phyloP scores from a whole-genome alignment of 1,140 invertebrate species.

The Pentalonia nigronervosa region DNA sequence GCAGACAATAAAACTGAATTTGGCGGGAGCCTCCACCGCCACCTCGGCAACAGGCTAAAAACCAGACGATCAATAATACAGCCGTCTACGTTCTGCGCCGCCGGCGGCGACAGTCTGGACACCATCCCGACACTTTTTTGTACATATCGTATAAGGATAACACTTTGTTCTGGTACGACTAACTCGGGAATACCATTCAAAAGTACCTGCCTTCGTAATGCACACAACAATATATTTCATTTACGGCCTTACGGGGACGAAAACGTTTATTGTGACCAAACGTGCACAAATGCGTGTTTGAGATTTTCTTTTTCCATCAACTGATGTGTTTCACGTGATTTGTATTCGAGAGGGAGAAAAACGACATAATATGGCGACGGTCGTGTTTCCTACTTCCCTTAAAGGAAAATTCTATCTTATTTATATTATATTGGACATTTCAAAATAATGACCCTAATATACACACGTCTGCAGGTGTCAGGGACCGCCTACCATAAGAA shows the following conservation, averaged over 20 bases:
- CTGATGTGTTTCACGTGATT: neutral
- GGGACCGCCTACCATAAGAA: neutral
- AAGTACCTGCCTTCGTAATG: neutral
- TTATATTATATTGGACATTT: neutral
- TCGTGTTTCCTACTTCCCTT: neutral
- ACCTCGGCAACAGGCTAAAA: conserved; percentile 54
- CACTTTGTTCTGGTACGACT: conserved; percentile 37
- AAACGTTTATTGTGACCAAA: conserved; percentile 11
- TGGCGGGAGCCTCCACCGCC: conserved; percentile 46
- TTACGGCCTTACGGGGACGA: neutral
- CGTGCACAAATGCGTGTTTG: neutral
- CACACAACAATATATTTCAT: neutral
- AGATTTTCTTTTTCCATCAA: neutral
- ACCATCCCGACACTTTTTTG: conserved; percentile 48
- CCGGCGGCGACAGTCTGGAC: conserved; percentile 52
- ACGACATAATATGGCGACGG: neutral
- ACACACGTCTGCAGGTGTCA: conserved; percentile 25
- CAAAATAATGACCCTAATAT: conserved; percentile 35
- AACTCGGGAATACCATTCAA: neutral
- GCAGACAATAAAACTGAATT: conserved; percentile 55
- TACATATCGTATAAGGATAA: conserved; percentile 19
- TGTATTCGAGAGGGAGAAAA: neutral
- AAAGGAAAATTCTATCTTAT: neutral
- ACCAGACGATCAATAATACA: conserved; percentile 55
- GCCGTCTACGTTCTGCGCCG: conserved; percentile 32